phyloP scores from a whole-genome alignment of 2,113 vertebrate genomes.

The Hippocampus guttulatus region DNA sequence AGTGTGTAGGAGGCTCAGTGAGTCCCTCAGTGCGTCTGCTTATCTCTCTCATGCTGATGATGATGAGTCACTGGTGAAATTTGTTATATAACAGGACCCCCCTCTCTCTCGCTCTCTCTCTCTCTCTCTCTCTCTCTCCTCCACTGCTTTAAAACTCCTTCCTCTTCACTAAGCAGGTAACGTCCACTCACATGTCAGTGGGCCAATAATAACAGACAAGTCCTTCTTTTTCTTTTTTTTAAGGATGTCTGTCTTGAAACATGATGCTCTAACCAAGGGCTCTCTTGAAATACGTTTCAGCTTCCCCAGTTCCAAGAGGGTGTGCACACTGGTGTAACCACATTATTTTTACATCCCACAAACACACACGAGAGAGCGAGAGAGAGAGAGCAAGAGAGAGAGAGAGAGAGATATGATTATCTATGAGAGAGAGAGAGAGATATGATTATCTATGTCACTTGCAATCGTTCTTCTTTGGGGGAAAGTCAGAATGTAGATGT shows the following conservation, averaged over 20 bases:
- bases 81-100: slow-evolving; percentile 61
- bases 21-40: slow-evolving; percentile 61
- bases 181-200: slow-evolving; percentile 51
- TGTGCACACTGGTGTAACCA: background rate
- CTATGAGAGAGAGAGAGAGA: too few relatives aligned
- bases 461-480: too few relatives aligned
- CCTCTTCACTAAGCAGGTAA: slow-evolving; percentile 67
- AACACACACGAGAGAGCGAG: too few relatives aligned
- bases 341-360: background rate
- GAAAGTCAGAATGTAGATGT: too few relatives aligned
- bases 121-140: slow-evolving; percentile 12
- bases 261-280: background rate
- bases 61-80: slow-evolving; percentile 69
- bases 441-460: too few relatives aligned
- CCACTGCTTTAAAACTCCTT: slow-evolving; percentile 55
- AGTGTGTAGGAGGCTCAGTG: slow-evolving; percentile 55
- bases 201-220: slow-evolving; percentile 46
- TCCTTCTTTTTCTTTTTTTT: slow-evolving; percentile 19
- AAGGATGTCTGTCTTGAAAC: slow-evolving; percentile 35
- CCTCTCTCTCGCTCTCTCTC: slow-evolving; percentile 2
- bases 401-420: too few relatives aligned
- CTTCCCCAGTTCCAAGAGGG: background rate
- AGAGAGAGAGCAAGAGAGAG: too few relatives aligned
- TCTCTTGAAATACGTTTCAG: background rate
- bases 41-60: slow-evolving; percentile 62